A percentile compares a stretch with the other conserved stretches of the same genome.
phyloP scores from a whole-genome alignment of 2,797 vertebrate species.

The Meda fulgida region DNA sequence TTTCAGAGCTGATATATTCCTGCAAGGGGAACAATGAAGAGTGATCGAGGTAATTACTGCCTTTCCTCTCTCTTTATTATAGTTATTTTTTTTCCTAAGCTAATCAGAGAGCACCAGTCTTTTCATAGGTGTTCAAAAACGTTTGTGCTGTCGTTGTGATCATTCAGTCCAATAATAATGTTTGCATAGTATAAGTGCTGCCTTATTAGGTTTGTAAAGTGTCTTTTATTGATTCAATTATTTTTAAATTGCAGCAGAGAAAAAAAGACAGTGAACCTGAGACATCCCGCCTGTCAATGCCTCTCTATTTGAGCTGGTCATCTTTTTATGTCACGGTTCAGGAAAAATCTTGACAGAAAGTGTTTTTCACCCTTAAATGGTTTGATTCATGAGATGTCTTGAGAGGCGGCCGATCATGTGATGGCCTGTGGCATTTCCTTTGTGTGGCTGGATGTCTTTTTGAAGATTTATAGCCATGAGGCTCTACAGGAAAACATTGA shows the following conservation, averaged over 20 bases:
- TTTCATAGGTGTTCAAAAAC: slow-evolving; percentile 20
- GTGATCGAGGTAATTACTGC: slow-evolving; percentile 52
- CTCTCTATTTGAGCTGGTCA: background rate
- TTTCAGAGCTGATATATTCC: slow-evolving; percentile 42
- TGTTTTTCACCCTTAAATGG: slow-evolving; percentile 45
- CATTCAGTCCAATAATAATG: background rate
- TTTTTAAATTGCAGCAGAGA: background rate
- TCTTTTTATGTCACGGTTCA: slow-evolving; percentile 11
- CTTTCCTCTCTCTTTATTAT: slow-evolving; percentile 46
- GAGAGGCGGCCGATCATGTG: slow-evolving; percentile 22
- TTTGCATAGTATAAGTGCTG: slow-evolving; percentile 10
- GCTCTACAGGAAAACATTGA: slow-evolving; percentile 35
- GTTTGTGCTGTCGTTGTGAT: background rate
- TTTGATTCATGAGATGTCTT: slow-evolving; percentile 51
- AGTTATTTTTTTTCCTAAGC: slow-evolving; percentile 42
- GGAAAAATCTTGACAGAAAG: slow-evolving; percentile 41
- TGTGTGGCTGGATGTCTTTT: slow-evolving; percentile 54
- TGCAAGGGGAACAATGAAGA: slow-evolving; percentile 43
- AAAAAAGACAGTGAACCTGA: background rate
- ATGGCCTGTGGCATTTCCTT: slow-evolving; percentile 56
- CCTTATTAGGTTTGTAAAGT: slow-evolving; percentile 16
- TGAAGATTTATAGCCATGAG: slow-evolving; percentile 51
- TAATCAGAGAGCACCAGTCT: slow-evolving; percentile 29
- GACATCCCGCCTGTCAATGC: background rate
- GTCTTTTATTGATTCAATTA: background rate